Base-by-base conservation (phyloP, 2,113 vertebrate genomes). In the Ibidorhyncha struthersii region DNA sequence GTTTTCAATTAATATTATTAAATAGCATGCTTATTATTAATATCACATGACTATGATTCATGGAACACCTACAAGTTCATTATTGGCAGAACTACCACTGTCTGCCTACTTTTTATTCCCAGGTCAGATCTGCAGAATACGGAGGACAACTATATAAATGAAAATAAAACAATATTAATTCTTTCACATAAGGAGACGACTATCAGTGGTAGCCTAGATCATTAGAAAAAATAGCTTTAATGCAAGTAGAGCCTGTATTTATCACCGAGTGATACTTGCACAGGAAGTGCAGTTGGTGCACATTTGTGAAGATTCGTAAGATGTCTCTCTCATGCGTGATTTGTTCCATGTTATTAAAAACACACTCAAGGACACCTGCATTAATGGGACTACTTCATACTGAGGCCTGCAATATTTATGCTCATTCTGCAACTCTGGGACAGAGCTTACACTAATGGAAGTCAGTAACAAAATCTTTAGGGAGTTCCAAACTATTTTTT, bases 401-500 rank as follows among this genome's bases (percentile, higher is more conserved):
- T 89, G 89, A 73, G 79, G 86, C 58, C 72, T 91, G 89, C 87
- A 96, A 93, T 87, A 95, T 95, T 96, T 94, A 95, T 89, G 73
- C 62, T 89, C 86, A 61, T 72, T 89, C 73, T 94, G 93, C 77
- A 94, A 58, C 93, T 79, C 77, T 91, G 89, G 89, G 84, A 72
- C 93, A 70, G 62, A 90, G 85, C 11, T 79, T 67, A 55, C 36
- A 38, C 87, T 95, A 94, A 93, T 96, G 92, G 94, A 94, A 97
- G 96, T 93, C 94, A 95, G 56, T 94, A 95, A 88, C 41, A 73
- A 91, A 96, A 79, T 82, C 97, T 86, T 88, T 12, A 74, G 93
- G 93, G 96, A 96, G 41, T 96, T 95, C 78, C 55, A 77, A 95
- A 94, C 81, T 96, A 77, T 88, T 90, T 95, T 95, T 96, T 95